A percentile compares a stretch with the other conserved stretches of the same genome.
These are phyloP conservation scores for Pristionchus exspectatus DNA, from an alignment of 2,888 invertebrate species.

Conservation along the genomic window DNA sequence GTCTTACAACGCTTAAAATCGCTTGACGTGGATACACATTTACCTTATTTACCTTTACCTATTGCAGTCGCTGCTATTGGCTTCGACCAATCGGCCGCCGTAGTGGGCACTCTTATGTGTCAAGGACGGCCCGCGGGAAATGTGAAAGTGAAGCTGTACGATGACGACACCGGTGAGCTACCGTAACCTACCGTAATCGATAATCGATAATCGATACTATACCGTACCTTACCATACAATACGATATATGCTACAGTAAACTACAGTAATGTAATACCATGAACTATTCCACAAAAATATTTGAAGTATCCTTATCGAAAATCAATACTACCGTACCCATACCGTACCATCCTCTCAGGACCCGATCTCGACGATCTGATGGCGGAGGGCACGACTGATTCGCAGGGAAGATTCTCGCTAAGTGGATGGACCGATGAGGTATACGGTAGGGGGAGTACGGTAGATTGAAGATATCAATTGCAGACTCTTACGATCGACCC, in stretches of 20 bases:
- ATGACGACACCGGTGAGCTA: constrained; percentile 52
- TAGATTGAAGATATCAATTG: constrained; percentile 9
- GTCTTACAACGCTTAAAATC: too few relatives aligned
- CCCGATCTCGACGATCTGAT: constrained; percentile 54
- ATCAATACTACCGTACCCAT: not conserved
- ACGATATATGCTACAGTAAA: too few relatives aligned
- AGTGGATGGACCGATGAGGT: constrained; percentile 15
- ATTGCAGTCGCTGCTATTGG: not conserved
- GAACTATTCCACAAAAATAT: too few relatives aligned
- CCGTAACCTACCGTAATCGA: constrained; percentile 1
- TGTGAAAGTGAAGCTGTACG: constrained; percentile 54
- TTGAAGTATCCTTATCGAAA: too few relatives aligned
- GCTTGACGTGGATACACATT: too few relatives aligned
- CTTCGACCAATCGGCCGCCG: constrained; percentile 43
- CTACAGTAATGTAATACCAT: too few relatives aligned
- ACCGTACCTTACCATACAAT: not conserved
- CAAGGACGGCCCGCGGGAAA: constrained; percentile 11
- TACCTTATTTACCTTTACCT: too few relatives aligned
- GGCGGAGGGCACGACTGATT: constrained; percentile 41
- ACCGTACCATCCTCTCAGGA: constrained; percentile 42
- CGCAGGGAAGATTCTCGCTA: constrained; percentile 43
- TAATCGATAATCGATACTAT: not conserved
- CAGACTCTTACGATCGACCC: constrained; percentile 54
- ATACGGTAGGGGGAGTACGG: not conserved
- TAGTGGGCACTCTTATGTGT: constrained; percentile 43